These are phyloP conservation scores for Chlorops oryzae DNA, from an alignment of 1,140 invertebrate genomes.

Conservation along the genomic window DNA sequence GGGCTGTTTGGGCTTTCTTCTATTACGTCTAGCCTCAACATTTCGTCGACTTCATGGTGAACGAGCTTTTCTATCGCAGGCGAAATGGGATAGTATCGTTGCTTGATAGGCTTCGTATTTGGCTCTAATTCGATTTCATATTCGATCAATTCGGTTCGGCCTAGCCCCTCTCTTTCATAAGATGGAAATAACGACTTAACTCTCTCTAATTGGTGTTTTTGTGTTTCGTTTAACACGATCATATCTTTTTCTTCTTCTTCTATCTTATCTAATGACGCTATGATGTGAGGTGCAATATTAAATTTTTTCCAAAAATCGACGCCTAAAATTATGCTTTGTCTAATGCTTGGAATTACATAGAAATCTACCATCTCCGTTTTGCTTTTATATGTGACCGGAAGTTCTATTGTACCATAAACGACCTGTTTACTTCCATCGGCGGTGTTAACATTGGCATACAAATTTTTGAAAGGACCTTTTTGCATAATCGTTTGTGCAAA, in stretches of 20 bases:
- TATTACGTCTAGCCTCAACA: slow-evolving; percentile 15
- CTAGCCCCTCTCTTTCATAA: background rate
- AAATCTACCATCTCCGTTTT: slow-evolving; percentile 6
- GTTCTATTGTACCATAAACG: background rate
- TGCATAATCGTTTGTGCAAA: background rate
- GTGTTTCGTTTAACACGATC: background rate
- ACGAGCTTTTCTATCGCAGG: slow-evolving; percentile 17
- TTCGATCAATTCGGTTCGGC: background rate
- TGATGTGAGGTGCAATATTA: background rate
- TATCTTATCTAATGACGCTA: background rate
- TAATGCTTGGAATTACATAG: slow-evolving; percentile 8
- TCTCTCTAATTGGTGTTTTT: background rate
- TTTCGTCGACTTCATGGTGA: slow-evolving; percentile 12
- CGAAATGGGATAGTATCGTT: slow-evolving; percentile 15
- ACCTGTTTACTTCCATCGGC: slow-evolving; percentile 9
- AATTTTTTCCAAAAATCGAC: slow-evolving; percentile 16
- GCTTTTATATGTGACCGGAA: slow-evolving; percentile 9
- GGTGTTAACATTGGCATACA: slow-evolving; percentile 1
- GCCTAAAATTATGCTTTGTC: slow-evolving; percentile 11
- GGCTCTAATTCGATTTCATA: slow-evolving; percentile 3
- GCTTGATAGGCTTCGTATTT: background rate
- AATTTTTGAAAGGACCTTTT: background rate
- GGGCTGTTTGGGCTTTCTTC: slow-evolving; percentile 15
- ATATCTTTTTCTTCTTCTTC: background rate
- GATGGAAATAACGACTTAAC: background rate